Base-by-base conservation (phyloP, 2,888 invertebrate genomes). In the Polydrusus pterygomalis region DNA sequence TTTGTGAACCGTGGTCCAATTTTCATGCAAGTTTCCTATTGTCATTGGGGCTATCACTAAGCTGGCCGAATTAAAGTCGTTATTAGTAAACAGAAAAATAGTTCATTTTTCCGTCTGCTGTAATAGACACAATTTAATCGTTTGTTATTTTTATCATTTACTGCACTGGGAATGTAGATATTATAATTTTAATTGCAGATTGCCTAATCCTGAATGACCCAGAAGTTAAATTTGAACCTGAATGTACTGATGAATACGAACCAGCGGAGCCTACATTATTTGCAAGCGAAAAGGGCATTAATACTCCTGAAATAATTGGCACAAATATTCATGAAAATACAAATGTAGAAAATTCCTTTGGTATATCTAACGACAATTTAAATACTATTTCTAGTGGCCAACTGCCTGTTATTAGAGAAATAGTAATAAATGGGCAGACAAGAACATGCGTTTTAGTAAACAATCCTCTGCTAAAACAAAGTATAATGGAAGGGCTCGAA, bases 401-500 rank as follows among this genome's bases (percentile, higher is more conserved):
- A 10, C 17, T 9, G 17, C 17, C 15, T 0, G 58, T 58, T 15
- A 38, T 34, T 5, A 60, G 58, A 38, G 17, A 60, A 38, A 10
- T 60, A 13, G 15, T 60, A 17, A 38, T 60, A 60, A 38, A 60
- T 38, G 58, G 58, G 3, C 58, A 60, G 30, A 13, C 6, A 9
- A 17, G 11, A 40, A 38, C 17, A 40, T 60, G 58, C 38, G 10
- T 60, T 11, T 11, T 60, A 38, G 38, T 60, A 15, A 60, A 38
- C 9, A 60, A 38, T 18, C 18, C 58, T 8, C n/a, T n/a, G 5
- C 38, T 60, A 0, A 38, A 38, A 15, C 30, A 34, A 34, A 34
- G 9, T 34, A 1, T 15, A 34, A 15, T 58, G 56, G 56, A 30
- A n/a, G 15, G 10, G 34, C n/a, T 34, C 3, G 34, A 34, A 34